phyloP scores from a whole-genome alignment of 2,113 vertebrate species.

The Zapus hudsonius region DNA sequence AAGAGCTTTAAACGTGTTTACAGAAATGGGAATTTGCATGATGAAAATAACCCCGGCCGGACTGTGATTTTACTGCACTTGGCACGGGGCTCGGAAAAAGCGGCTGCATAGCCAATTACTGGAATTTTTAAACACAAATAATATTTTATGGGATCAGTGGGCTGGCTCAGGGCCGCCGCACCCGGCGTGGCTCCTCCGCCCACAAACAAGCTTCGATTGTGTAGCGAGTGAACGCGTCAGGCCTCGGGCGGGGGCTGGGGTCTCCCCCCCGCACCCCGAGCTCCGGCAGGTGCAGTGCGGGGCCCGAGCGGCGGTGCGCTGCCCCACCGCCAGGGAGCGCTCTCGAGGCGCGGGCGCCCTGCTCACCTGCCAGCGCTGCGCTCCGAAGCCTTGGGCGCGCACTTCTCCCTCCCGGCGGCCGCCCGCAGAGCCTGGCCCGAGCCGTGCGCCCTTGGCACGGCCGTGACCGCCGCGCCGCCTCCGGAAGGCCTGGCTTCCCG shows the following conservation, averaged over 20 bases:
- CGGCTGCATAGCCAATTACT: slow-evolving; percentile 90
- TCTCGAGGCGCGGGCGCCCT: background rate
- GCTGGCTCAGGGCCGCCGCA: slow-evolving; percentile 87
- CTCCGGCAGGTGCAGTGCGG: slow-evolving; percentile 71
- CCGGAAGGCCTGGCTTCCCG: slow-evolving; percentile 83
- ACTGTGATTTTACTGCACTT: slow-evolving; percentile 89
- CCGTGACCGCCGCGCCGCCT: slow-evolving; percentile 76
- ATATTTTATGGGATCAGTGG: slow-evolving; percentile 92
- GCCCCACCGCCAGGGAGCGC: slow-evolving; percentile 23
- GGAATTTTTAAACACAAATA: slow-evolving; percentile 93
- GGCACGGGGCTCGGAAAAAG: slow-evolving; percentile 90
- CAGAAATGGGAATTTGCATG: slow-evolving; percentile 90
- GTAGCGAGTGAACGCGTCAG: slow-evolving; percentile 49
- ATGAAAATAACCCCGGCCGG: slow-evolving; percentile 89
- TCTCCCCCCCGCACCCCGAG: background rate
- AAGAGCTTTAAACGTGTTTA: slow-evolving; percentile 84
- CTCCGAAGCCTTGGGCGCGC: slow-evolving; percentile 55
- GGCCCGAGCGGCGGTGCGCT: background rate
- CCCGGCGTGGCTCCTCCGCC: slow-evolving; percentile 83
- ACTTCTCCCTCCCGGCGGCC: slow-evolving; percentile 28
- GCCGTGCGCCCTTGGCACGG: slow-evolving; percentile 83
- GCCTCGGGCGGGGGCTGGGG: background rate
- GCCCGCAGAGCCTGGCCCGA: slow-evolving; percentile 82
- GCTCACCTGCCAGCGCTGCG: slow-evolving; percentile 61
- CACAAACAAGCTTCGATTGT: slow-evolving; percentile 89